Base-by-base conservation (phyloP, 2,888 invertebrate species). In the Temnothorax ravouxi region DNA sequence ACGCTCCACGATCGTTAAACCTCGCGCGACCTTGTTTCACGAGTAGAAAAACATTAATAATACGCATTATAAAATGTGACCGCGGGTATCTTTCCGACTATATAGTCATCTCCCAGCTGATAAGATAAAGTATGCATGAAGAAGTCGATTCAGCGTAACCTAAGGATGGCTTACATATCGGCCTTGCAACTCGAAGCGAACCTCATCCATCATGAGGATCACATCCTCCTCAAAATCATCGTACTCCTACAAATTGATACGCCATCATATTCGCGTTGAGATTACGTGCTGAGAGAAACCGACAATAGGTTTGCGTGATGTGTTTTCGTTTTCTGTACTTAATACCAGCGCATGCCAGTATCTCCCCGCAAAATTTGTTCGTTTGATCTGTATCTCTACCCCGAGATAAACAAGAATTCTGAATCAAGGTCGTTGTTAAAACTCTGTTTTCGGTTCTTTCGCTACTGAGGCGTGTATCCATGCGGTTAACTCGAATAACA, bases 161-260 rank as follows among this genome's bases (percentile, higher is more conserved):
- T 74, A 67, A 74, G 61, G 61, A 61, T 91, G 90, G 92, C 94
- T 95, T 94, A 94, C 94, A 89, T 94, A 94, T 89, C 93, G 91
- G 91, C 94, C 94, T 86, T 92, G 93, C 88, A 93, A 91, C 90
- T 94, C 94, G 92, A 94, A 91, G 89, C 92, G 91, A 91, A 94
- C 92, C 91, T 94, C 93, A 88, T 94, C 93, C 94, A 93, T 89
- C 92, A 92, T 91, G 88, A 94, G 93, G 92, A 92, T 89, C 79
- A 91, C 91, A 86, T 94, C 94, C 82, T 94, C 94, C 91, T 94
- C 94, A 90, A 92, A 93, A 92, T 94, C 94, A 92, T 94, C 93
- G 89, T 89, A 92, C 89, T 94, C 95, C 95, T 94, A 93, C 88
- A 88, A 85, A 88, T 86, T 81, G 75, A 29, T 29, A 85, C 66